Evolutionary conservation across 2,113 vertebrate genomes (phyloP).

Genomic region (Protomyctophum bolini): DNA sequence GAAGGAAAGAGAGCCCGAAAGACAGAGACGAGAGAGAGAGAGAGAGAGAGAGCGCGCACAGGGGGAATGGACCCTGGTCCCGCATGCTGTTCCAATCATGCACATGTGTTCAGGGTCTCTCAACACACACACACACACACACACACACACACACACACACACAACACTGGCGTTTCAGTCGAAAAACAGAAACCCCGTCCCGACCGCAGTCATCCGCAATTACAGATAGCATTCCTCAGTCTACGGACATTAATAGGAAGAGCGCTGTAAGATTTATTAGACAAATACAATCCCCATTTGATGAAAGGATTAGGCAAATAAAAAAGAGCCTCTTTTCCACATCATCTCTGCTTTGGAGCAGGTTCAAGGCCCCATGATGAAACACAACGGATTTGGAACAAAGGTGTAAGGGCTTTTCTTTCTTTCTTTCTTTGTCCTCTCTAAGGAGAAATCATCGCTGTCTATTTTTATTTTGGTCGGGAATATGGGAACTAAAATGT

Average conservation of each 20-base stretch:
- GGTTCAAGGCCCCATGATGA: slow-evolving; percentile 21
- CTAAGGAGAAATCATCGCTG: too few species aligned
- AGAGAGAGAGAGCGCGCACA: slow-evolving; percentile 10
- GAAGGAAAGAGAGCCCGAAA: too few species aligned
- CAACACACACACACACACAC: slow-evolving; percentile 4
- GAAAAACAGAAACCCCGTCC: slow-evolving; percentile 29
- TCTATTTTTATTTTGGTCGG: too few species aligned
- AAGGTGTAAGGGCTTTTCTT: not conserved
- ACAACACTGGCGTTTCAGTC: slow-evolving; percentile 12
- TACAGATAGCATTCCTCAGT: slow-evolving; percentile 49
- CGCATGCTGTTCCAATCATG: slow-evolving; percentile 59
- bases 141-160: slow-evolving; percentile 15
- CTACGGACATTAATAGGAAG: slow-evolving; percentile 32
- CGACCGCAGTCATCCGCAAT: slow-evolving; percentile 40
- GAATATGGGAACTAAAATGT: too few species aligned
- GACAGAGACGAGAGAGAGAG: not conserved
- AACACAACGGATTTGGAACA: not conserved
- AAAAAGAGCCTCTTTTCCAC: slow-evolving; percentile 31
- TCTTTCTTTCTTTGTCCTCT: not conserved
- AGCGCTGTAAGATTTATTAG: slow-evolving; percentile 53
- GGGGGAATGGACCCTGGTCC: slow-evolving; percentile 57
- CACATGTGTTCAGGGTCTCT: slow-evolving; percentile 69
- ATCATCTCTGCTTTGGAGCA: slow-evolving; percentile 30
- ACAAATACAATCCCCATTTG: slow-evolving; percentile 55
- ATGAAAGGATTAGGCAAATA: slow-evolving; percentile 42